Percentiles rank a stretch among this genome's conserved stretches.
phyloP scores from a whole-genome alignment of 2,797 vertebrate genomes.

The Hydrocynus forskahlii region DNA sequence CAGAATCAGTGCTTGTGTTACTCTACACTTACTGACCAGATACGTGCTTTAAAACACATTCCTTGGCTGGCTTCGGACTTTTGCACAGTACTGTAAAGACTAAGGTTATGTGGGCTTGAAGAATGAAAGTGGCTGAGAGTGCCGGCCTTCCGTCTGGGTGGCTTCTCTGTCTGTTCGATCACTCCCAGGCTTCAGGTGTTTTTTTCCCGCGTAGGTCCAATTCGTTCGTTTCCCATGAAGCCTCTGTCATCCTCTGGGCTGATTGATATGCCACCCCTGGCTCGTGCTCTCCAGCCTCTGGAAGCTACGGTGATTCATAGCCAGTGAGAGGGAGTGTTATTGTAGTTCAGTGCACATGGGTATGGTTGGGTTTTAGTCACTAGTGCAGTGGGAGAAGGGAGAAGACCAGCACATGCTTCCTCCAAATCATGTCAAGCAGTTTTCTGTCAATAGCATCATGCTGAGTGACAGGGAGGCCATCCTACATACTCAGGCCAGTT shows the following conservation, averaged over 20 bases:
- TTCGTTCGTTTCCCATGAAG: conserved; percentile 66
- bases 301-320: conserved; percentile 66
- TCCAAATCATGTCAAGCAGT: no score
- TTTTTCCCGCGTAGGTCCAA: conserved; percentile 45
- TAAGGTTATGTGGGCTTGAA: neutral
- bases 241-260: conserved; percentile 53
- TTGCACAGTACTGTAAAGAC: neutral
- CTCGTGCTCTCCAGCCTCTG: conserved; percentile 51
- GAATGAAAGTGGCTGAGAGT: neutral
- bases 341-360: conserved; percentile 60
- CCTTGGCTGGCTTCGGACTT: neutral
- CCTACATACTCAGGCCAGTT: no score
- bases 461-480: no score
- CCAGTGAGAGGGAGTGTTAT: conserved; percentile 64
- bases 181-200: conserved; percentile 34
- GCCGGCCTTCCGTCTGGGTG: neutral
- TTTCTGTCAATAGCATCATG: no score
- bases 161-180: conserved; percentile 3
- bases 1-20: no score
- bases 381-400: neutral
- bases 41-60: neutral
- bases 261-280: conserved; percentile 60
- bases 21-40: neutral
- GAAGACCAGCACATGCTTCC: no score
- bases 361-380: conserved; percentile 22